Percentiles rank a stretch among this genome's conserved stretches.
phyloP scores from a whole-genome alignment of 2,888 invertebrate genomes.

The Steinernema scapterisci region DNA sequence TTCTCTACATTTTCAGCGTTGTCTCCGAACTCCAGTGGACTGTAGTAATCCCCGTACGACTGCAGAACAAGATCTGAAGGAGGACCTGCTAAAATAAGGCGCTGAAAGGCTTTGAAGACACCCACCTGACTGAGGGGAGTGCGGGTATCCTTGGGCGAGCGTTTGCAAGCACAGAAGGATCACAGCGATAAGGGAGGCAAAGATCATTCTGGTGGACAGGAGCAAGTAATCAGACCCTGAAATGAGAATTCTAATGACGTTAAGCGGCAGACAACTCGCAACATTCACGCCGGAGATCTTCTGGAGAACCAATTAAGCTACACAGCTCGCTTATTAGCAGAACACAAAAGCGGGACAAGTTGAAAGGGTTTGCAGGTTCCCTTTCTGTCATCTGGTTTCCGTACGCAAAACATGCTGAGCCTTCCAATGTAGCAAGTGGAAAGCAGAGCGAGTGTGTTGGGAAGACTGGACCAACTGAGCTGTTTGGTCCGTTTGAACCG shows the following conservation, averaged over 20 bases:
- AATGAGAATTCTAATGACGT: not conserved
- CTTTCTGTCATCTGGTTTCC: too few species aligned
- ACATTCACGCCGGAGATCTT: too few species aligned
- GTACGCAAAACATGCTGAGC: too few species aligned
- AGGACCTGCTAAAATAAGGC: not conserved
- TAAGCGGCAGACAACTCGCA: too few species aligned
- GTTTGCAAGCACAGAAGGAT: not conserved
- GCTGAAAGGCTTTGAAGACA: not conserved
- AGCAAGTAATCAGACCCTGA: slow-evolving; percentile 9
- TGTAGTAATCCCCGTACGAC: slow-evolving; percentile 16
- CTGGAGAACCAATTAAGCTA: too few species aligned
- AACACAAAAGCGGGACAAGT: not conserved
- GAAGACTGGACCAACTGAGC: too few species aligned
- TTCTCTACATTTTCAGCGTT: not conserved
- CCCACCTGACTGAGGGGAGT: not conserved
- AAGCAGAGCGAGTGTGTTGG: too few species aligned
- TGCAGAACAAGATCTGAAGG: not conserved
- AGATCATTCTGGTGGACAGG: not conserved
- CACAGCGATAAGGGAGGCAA: not conserved
- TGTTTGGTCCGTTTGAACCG: too few species aligned
- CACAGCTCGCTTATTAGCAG: too few species aligned
- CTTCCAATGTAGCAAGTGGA: too few species aligned
- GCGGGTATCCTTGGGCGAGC: not conserved
- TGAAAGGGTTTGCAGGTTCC: too few species aligned
- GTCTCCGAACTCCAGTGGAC: not conserved